A percentile compares a stretch with the other conserved stretches of the same genome.
Evolutionary conservation across 2,888 invertebrate species (phyloP).

Genomic region (Anthrax anthrax): DNA sequence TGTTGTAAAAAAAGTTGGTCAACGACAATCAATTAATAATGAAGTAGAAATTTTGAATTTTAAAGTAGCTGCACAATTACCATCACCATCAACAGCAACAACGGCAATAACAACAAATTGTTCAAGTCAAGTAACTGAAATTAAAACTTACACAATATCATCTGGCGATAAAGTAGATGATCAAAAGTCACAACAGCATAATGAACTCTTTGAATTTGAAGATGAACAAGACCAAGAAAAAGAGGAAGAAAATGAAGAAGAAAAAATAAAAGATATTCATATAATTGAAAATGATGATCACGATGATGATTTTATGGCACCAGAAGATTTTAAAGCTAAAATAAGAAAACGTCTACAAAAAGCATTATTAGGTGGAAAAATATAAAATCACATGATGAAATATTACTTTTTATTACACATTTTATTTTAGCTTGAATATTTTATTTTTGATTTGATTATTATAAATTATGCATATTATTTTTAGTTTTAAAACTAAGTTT

Average conservation of each 20-base stretch:
- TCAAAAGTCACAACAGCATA: too few species aligned
- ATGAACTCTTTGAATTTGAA: too few species aligned
- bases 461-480: too few species aligned
- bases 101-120: background rate
- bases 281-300: background rate
- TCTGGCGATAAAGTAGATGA: background rate
- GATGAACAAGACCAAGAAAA: background rate
- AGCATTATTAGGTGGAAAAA: conserved; percentile 22
- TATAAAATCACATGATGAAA: too few species aligned
- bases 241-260: background rate
- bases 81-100: background rate
- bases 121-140: background rate
- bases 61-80: background rate
- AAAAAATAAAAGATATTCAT: background rate
- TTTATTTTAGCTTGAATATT: too few species aligned
- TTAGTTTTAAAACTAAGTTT: too few species aligned
- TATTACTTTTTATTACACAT: too few species aligned
- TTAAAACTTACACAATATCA: background rate
- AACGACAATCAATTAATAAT: background rate
- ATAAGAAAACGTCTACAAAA: conserved; percentile 29
- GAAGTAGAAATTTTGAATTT: background rate
- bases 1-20: too few species aligned
- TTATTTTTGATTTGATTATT: too few species aligned
- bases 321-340: conserved; percentile 28
- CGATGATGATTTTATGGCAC: conserved; percentile 13